These are phyloP conservation scores for Chinchilla lanigera DNA, from an alignment of 2,113 vertebrate species.

Conservation along the genomic window DNA sequence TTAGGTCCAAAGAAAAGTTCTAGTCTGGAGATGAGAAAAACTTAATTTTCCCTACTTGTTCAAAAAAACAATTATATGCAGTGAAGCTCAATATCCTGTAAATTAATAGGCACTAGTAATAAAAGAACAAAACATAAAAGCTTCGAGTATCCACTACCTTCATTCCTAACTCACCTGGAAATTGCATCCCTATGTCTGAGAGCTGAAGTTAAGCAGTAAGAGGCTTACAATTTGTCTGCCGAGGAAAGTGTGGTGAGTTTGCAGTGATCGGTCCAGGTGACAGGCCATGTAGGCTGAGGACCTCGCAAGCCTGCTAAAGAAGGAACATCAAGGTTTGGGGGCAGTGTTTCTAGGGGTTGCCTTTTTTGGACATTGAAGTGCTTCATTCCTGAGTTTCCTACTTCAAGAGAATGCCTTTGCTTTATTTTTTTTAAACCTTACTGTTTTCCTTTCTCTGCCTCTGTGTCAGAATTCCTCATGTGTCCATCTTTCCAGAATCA, in stretches of 20 bases:
- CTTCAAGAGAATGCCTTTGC: not conserved
- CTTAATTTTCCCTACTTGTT: not conserved
- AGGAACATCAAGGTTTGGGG: too few species aligned
- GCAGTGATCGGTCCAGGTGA: not conserved
- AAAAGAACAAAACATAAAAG: not conserved
- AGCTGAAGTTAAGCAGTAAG: not conserved
- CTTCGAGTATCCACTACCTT: not conserved
- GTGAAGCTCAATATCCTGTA: not conserved
- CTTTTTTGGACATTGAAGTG: not conserved
- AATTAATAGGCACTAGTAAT: not conserved
- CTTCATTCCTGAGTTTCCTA: not conserved
- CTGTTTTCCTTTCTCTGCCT: not conserved
- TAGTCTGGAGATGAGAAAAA: not conserved
- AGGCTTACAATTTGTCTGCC: not conserved
- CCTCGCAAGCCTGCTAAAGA: too few species aligned
- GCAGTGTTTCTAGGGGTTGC: not conserved
- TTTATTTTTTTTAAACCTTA: constrained; percentile 10
- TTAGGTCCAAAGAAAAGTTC: not conserved
- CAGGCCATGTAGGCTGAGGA: not conserved
- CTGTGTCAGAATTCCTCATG: not conserved
- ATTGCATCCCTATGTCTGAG: not conserved
- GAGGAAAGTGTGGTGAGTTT: not conserved
- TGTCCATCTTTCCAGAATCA: constrained; percentile 46
- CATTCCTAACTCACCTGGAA: not conserved
- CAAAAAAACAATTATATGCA: not conserved